These are phyloP conservation scores for Paracanthobrama guichenoti DNA, from an alignment of 2,113 vertebrate species.

Conservation along the genomic window DNA sequence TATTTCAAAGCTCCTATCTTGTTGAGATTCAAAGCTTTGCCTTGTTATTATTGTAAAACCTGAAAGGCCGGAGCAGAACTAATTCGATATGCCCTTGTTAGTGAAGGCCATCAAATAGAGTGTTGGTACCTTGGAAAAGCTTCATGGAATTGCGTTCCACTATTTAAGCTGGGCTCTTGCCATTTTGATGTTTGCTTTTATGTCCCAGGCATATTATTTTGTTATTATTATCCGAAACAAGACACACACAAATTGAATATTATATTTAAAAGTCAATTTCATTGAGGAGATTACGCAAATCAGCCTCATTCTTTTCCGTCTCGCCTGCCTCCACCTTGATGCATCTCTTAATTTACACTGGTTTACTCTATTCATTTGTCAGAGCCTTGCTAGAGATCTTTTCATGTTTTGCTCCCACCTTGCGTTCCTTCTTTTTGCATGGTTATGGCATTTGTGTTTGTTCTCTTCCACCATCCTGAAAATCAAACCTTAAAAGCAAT, in stretches of 20 bases:
- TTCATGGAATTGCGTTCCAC: slow-evolving; percentile 58
- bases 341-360: slow-evolving; percentile 76
- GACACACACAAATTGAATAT: slow-evolving; percentile 77
- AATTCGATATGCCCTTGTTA: slow-evolving; percentile 69
- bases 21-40: slow-evolving; percentile 59
- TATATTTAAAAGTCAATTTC: slow-evolving; percentile 81
- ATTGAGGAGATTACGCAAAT: slow-evolving; percentile 79
- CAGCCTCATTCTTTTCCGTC: slow-evolving; percentile 68
- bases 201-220: slow-evolving; percentile 78
- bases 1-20: slow-evolving; percentile 44
- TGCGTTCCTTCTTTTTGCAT: slow-evolving; percentile 72
- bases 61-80: slow-evolving; percentile 65
- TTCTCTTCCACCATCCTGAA: slow-evolving; percentile 55
- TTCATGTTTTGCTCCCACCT: slow-evolving; percentile 65
- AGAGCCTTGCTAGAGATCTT: slow-evolving; percentile 64
- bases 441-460: slow-evolving; percentile 66
- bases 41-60: slow-evolving; percentile 60
- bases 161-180: slow-evolving; percentile 61
- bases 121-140: slow-evolving; percentile 68
- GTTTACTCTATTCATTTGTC: slow-evolving; percentile 79
- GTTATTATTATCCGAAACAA: slow-evolving; percentile 75
- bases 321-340: slow-evolving; percentile 71
- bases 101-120: slow-evolving; percentile 65
- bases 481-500: slow-evolving; percentile 74
- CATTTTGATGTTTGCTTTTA: slow-evolving; percentile 77